A percentile compares a stretch with the other conserved stretches of the same genome.
These are phyloP conservation scores for Drosophila nr. fundita DNA, from an alignment of 2,888 invertebrate species.

Conservation along the genomic window DNA sequence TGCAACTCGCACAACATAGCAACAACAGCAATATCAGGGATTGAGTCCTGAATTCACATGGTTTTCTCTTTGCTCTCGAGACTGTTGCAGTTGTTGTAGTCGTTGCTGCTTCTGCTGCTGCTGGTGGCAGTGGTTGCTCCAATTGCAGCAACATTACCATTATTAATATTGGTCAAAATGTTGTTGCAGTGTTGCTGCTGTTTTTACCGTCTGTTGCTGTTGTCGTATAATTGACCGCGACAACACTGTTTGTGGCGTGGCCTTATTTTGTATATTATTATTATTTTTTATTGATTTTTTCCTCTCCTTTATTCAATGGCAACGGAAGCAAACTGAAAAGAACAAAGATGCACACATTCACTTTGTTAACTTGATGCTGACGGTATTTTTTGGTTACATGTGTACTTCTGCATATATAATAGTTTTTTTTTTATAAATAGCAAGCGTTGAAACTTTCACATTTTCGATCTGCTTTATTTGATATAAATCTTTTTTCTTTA, in stretches of 20 bases:
- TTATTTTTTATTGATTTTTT: slow-evolving; percentile 26
- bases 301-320: slow-evolving; percentile 37
- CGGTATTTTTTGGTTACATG: neutral
- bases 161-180: slow-evolving; percentile 79
- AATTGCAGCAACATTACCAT: slow-evolving; percentile 84
- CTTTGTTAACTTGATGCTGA: slow-evolving; percentile 14
- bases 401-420: neutral
- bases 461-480: neutral
- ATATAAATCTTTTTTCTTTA: neutral
- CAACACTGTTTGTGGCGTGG: slow-evolving; percentile 65
- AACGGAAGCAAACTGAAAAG: slow-evolving; percentile 54
- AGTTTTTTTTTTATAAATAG: neutral
- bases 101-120: slow-evolving; percentile 54
- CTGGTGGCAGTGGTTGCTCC: slow-evolving; percentile 75
- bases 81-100: slow-evolving; percentile 44
- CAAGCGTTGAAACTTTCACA: neutral
- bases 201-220: slow-evolving; percentile 22
- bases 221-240: slow-evolving; percentile 62
- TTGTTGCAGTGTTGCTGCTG: slow-evolving; percentile 46
- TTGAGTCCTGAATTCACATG: slow-evolving; percentile 20
- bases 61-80: slow-evolving; percentile 57
- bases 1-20: slow-evolving; percentile 70
- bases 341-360: slow-evolving; percentile 18
- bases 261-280: slow-evolving; percentile 29
- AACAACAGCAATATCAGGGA: slow-evolving; percentile 56